Evolutionary conservation across 2,113 vertebrate genomes (phyloP).

Genomic region (Limnothrissa miodon): DNA sequence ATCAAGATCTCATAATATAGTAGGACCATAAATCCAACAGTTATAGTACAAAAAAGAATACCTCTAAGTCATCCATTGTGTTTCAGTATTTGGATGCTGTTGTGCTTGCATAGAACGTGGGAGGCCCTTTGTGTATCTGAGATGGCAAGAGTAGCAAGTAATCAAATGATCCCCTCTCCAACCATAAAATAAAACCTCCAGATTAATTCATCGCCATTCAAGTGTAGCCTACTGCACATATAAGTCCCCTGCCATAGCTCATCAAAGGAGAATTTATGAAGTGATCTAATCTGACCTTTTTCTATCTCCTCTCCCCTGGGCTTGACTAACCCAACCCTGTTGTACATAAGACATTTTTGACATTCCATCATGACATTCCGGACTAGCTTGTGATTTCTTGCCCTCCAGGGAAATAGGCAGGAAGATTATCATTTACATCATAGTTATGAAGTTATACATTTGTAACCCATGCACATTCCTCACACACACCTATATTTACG

Average conservation of each 20-base stretch:
- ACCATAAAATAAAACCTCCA: background rate
- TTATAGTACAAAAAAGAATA: too few species aligned
- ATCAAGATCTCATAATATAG: too few species aligned
- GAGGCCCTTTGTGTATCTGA: background rate
- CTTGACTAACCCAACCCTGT: background rate
- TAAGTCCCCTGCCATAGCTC: background rate
- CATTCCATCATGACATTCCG: background rate
- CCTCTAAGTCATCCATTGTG: too few species aligned
- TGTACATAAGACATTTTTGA: background rate
- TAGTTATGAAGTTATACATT: too few species aligned
- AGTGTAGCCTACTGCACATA: background rate
- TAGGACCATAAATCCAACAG: too few species aligned
- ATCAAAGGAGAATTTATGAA: background rate
- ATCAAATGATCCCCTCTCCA: background rate
- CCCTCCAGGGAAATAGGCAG: too few species aligned
- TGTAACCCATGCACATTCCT: too few species aligned
- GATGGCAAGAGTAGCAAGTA: background rate
- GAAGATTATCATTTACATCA: too few species aligned
- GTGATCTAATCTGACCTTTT: background rate
- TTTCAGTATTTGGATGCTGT: background rate
- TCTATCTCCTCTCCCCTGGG: background rate
- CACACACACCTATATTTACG: too few species aligned
- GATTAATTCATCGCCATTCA: background rate
- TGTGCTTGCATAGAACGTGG: background rate
- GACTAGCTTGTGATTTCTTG: background rate